phyloP scores from a whole-genome alignment of 2,113 vertebrate genomes.

The Indicator indicator region DNA sequence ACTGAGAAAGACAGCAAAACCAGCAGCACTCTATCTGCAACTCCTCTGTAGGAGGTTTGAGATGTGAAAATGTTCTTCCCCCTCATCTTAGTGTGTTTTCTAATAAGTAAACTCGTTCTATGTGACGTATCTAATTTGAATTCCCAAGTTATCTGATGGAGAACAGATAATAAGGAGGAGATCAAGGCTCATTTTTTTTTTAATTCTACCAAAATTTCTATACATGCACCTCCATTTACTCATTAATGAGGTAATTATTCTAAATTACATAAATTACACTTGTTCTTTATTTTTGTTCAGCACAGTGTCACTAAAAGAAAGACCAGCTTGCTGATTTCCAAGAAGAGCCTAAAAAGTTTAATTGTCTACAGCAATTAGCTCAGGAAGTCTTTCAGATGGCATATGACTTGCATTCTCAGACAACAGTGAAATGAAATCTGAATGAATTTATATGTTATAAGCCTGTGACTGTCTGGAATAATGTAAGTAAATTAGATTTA shows the following conservation, averaged over 20 bases:
- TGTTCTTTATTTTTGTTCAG: not conserved
- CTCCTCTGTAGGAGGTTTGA: not conserved
- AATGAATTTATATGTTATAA: not conserved
- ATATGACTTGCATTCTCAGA: not conserved
- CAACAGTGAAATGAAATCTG: not conserved
- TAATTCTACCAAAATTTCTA: not conserved
- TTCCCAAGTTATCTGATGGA: not conserved
- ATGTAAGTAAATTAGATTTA: not conserved
- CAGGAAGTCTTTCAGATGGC: not conserved
- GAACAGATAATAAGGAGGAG: not conserved
- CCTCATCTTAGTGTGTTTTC: not conserved
- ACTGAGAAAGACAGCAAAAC: not conserved
- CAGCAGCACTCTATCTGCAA: not conserved
- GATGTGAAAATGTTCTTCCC: not conserved
- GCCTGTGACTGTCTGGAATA: not conserved
- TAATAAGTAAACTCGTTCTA: not conserved
- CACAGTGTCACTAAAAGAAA: not conserved
- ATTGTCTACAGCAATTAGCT: not conserved
- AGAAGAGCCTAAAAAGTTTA: not conserved
- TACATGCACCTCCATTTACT: not conserved
- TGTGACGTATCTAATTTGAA: not conserved
- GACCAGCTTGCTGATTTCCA: not conserved
- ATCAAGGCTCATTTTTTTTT: not conserved
- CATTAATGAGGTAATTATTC: not conserved
- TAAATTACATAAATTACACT: not conserved